These are phyloP conservation scores for cat (Felis catus) DNA, from an alignment of 2,113 vertebrate genomes.

Conservation along the genomic window DNA sequence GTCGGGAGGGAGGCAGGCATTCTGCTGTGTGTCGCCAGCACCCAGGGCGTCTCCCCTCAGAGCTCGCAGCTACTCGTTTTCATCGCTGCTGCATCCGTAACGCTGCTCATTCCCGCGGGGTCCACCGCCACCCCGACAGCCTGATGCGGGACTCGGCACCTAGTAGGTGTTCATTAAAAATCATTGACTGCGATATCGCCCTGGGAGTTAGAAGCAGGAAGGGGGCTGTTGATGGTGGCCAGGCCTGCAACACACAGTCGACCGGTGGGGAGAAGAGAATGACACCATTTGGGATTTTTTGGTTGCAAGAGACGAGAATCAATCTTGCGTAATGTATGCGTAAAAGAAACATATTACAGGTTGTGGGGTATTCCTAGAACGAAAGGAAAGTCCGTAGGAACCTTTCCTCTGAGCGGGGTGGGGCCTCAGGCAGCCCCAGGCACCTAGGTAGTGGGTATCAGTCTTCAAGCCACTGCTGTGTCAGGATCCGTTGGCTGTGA, in stretches of 20 bases:
- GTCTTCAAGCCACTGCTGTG: background rate
- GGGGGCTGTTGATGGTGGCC: background rate
- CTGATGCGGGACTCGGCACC: background rate
- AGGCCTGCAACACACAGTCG: background rate
- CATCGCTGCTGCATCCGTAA: rapidly evolving
- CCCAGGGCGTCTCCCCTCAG: rapidly evolving
- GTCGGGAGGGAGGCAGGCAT: background rate
- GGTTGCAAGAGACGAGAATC: background rate
- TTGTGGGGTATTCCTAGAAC: background rate
- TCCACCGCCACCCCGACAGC: background rate
- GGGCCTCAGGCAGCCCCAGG: no score
- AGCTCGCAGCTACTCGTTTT: rapidly evolving
- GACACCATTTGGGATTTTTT: background rate
- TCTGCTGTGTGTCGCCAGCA: background rate
- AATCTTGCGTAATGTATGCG: rapidly evolving
- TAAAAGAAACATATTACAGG: background rate
- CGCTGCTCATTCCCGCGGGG: no score
- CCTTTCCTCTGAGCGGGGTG: background rate
- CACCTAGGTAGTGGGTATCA: background rate
- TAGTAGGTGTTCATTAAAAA: no score
- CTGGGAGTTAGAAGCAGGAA: background rate
- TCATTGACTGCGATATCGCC: background rate
- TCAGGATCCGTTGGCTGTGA: background rate
- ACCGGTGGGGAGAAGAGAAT: background rate
- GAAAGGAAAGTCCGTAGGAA: background rate